Conservation (phyloP, 1,140 invertebrate genomes). For the Brachionus rubens region DNA sequence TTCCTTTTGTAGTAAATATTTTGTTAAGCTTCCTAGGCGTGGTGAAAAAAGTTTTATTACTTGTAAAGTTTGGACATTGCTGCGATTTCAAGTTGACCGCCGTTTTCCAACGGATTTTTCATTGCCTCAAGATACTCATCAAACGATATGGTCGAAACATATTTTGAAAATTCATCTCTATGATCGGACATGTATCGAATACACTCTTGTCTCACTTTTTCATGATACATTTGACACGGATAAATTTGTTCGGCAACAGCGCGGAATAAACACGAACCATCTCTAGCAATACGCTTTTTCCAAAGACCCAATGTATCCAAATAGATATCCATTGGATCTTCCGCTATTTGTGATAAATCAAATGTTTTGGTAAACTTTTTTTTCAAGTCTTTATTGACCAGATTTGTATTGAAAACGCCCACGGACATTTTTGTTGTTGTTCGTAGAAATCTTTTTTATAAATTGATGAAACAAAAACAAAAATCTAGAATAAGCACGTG, state of each 20-base stretch:
- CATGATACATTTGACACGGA: conserved; percentile 64
- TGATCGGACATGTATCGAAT: conserved; percentile 69
- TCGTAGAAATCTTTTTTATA: not conserved
- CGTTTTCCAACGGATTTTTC: conserved; percentile 62
- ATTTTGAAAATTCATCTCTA: conserved; percentile 54
- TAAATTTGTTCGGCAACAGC: conserved; percentile 74
- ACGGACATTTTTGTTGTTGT: not conserved
- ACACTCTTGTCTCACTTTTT: conserved; percentile 70
- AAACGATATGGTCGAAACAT: conserved; percentile 50
- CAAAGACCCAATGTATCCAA: conserved; percentile 73
- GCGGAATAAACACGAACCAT: conserved; percentile 78
- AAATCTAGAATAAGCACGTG: not conserved
- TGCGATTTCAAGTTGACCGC: conserved; percentile 68
- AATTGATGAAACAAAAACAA: conserved; percentile 13
- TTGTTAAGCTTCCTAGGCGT: conserved; percentile 45
- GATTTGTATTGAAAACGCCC: not conserved
- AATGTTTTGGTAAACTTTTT: conserved; percentile 46
- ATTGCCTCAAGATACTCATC: conserved; percentile 15
- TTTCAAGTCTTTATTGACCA: conserved; percentile 21
- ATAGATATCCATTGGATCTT: conserved; percentile 68
- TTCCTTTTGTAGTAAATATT: conserved; percentile 61
- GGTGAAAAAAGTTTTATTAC: conserved; percentile 57
- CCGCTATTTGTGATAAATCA: conserved; percentile 46
- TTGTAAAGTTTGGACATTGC: conserved; percentile 70
- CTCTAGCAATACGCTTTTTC: conserved; percentile 75